phyloP scores from a whole-genome alignment of 2,113 vertebrate species.

The Solea solea region DNA sequence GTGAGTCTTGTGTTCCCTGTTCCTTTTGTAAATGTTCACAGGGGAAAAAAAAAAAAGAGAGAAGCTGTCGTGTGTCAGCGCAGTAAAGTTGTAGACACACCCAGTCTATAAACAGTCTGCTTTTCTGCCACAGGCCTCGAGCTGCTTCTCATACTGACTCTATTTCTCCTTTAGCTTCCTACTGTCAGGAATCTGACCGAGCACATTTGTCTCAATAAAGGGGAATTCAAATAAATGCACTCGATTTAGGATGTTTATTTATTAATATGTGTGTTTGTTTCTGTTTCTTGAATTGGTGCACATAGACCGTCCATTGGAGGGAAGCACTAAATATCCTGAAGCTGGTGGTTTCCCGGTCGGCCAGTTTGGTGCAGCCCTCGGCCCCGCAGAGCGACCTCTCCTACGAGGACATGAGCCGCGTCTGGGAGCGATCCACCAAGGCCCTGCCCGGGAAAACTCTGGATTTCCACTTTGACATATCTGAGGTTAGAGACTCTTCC shows the following conservation, averaged over 20 bases:
- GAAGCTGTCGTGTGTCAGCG: slow-evolving; percentile 50
- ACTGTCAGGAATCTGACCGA: slow-evolving; percentile 17
- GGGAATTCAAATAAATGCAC: slow-evolving; percentile 53
- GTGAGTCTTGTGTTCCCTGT: slow-evolving; percentile 29
- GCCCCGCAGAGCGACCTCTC: slow-evolving; percentile 86
- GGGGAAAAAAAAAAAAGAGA: slow-evolving; percentile 7
- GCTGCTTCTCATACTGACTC: slow-evolving; percentile 47
- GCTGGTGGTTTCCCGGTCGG: slow-evolving; percentile 91
- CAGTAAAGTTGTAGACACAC: slow-evolving; percentile 77
- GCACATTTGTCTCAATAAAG: slow-evolving; percentile 51
- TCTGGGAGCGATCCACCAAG: slow-evolving; percentile 92
- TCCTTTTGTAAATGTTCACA: slow-evolving; percentile 22
- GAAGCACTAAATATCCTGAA: slow-evolving; percentile 93
- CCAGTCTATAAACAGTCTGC: slow-evolving; percentile 79
- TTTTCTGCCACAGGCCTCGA: slow-evolving; percentile 55
- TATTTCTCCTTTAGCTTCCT: slow-evolving; percentile 29
- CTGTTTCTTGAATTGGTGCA: slow-evolving; percentile 40
- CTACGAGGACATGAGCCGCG: slow-evolving; percentile 87
- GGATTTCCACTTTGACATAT: slow-evolving; percentile 95
- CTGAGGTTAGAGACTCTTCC: slow-evolving; percentile 82
- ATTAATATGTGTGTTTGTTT: slow-evolving; percentile 1
- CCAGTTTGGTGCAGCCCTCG: slow-evolving; percentile 89
- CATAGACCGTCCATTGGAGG: slow-evolving; percentile 91
- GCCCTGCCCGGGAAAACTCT: slow-evolving; percentile 93
- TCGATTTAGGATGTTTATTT: slow-evolving; percentile 8